Evolutionary conservation across 2,797 vertebrate species (phyloP).

Genomic region (Sarcoramphus papa): DNA sequence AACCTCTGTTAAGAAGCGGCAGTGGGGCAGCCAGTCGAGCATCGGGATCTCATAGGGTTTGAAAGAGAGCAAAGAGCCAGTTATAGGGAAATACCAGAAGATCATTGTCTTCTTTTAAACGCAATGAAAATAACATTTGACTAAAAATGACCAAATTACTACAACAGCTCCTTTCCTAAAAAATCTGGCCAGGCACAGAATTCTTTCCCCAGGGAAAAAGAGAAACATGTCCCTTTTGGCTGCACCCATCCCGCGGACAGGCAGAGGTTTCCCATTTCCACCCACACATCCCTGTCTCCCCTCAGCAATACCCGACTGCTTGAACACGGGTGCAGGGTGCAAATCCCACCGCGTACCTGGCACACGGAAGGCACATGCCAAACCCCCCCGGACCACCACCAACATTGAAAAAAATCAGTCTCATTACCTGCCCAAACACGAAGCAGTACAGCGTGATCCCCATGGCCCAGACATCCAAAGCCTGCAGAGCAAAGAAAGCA

Average conservation of each 20-base stretch:
- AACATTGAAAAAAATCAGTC: background rate
- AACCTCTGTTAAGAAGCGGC: background rate
- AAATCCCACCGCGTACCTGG: background rate
- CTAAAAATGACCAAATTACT: background rate
- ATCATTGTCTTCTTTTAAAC: background rate
- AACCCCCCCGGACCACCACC: background rate
- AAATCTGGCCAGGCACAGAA: background rate
- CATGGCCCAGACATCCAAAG: constrained; percentile 98
- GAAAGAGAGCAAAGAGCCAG: background rate
- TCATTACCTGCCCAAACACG: constrained; percentile 90
- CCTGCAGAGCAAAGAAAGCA: constrained; percentile 67
- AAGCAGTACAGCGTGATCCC: constrained; percentile 96
- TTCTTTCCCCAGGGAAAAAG: background rate
- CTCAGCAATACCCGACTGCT: background rate
- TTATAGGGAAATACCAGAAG: background rate
- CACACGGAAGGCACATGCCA: background rate
- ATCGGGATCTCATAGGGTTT: background rate
- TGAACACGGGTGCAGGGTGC: accelerated
- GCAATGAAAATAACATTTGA: background rate
- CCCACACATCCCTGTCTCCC: background rate
- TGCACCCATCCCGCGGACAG: background rate
- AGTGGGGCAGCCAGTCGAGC: background rate
- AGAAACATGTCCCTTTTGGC: background rate
- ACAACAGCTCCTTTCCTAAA: background rate
- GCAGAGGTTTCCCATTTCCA: background rate